Evolutionary conservation across 2,113 vertebrate genomes (phyloP).

Genomic region (Rattus rattus): DNA sequence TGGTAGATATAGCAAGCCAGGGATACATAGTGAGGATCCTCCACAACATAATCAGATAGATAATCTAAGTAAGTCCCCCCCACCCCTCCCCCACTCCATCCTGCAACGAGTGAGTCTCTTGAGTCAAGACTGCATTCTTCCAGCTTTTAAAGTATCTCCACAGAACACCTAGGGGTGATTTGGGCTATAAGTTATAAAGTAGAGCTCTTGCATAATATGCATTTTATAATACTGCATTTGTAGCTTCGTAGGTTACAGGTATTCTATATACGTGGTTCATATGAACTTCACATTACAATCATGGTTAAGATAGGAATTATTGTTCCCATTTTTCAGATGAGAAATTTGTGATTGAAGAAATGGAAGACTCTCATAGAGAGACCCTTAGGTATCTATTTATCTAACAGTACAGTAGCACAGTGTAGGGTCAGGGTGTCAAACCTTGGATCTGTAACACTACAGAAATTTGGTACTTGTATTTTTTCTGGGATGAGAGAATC

Average conservation of each 20-base stretch:
- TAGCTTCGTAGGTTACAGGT: conserved; percentile 7
- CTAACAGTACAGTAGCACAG: not conserved
- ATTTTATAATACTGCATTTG: conserved; percentile 29
- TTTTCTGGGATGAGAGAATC: conserved; percentile 40
- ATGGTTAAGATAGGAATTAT: conserved; percentile 57
- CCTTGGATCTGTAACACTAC: not conserved
- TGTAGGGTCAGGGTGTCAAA: not conserved
- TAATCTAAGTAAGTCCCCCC: not conserved
- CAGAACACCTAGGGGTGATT: conserved; percentile 12
- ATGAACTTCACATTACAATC: not conserved
- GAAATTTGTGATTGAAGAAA: conserved; percentile 64
- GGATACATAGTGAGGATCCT: not conserved
- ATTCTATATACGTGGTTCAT: conserved; percentile 7
- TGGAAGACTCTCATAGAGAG: conserved; percentile 46
- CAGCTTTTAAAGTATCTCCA: not conserved
- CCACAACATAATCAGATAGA: not conserved
- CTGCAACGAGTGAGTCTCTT: not conserved
- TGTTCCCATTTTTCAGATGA: conserved; percentile 61
- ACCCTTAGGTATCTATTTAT: not conserved
- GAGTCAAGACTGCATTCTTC: not conserved
- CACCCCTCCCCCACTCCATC: not conserved
- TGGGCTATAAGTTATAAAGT: not conserved
- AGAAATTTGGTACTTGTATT: conserved; percentile 36
- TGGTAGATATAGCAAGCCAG: not conserved
- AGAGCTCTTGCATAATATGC: conserved; percentile 6